Conservation (phyloP, 2,113 vertebrate genomes). For the Gymnorhina tibicen region DNA sequence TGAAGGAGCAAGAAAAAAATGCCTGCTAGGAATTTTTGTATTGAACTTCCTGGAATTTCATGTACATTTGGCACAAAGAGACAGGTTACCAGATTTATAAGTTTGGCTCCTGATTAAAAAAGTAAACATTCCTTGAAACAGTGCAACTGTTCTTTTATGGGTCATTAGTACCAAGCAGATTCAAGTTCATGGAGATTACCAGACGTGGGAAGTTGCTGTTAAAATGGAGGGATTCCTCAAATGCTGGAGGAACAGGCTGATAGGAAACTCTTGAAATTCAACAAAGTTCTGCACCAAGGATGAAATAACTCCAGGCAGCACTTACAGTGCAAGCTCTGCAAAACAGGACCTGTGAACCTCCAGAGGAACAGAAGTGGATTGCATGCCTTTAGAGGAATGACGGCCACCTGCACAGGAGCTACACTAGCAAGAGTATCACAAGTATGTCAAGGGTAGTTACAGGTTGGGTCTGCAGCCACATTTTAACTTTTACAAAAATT, state of each 20-base stretch:
- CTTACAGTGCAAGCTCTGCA: background rate
- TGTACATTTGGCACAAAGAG: background rate
- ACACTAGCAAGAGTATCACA: background rate
- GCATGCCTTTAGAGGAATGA: background rate
- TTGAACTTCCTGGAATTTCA: background rate
- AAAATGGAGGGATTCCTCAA: background rate
- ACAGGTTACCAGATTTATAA: background rate
- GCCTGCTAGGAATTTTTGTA: background rate
- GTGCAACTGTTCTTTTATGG: background rate
- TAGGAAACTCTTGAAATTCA: background rate
- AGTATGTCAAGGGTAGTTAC: background rate
- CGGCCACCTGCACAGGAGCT: background rate
- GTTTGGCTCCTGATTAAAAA: background rate
- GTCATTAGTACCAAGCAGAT: background rate
- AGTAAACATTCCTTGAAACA: background rate
- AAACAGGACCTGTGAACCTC: accelerated
- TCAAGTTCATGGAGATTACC: background rate
- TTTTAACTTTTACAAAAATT: background rate
- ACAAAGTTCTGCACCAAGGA: background rate
- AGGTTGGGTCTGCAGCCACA: background rate
- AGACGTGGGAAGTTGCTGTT: background rate
- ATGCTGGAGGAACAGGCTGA: background rate
- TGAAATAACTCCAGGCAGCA: background rate
- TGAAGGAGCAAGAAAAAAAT: background rate
- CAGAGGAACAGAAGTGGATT: accelerated